phyloP scores from a whole-genome alignment of 1,140 invertebrate genomes.

The Drosophila guanche region DNA sequence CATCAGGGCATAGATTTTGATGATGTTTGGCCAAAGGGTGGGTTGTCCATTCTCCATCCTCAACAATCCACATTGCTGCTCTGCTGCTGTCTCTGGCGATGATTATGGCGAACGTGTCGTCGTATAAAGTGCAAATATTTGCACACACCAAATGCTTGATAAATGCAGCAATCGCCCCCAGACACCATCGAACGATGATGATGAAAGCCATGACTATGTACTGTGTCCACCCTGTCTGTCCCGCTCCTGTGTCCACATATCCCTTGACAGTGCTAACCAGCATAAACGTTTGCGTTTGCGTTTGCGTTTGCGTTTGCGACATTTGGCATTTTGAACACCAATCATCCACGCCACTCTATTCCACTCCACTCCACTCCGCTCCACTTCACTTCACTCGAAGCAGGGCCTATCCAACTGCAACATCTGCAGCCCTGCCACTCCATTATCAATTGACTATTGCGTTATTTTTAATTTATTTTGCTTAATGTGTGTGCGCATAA shows the following conservation, averaged over 20 bases:
- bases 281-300: slow-evolving; percentile 43
- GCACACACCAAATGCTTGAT: slow-evolving; percentile 78
- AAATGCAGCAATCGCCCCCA: slow-evolving; percentile 63
- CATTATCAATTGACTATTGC: slow-evolving; percentile 37
- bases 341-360: background rate
- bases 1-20: slow-evolving; percentile 61
- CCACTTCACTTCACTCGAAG: background rate
- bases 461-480: slow-evolving; percentile 56
- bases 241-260: slow-evolving; percentile 1
- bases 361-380: background rate
- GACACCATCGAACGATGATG: slow-evolving; percentile 45
- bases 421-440: slow-evolving; percentile 16
- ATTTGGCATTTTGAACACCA: slow-evolving; percentile 44
- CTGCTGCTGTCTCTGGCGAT: slow-evolving; percentile 3
- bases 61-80: background rate
- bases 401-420: background rate
- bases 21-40: slow-evolving; percentile 73
- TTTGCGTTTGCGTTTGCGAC: slow-evolving; percentile 52
- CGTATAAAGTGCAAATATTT: slow-evolving; percentile 74
- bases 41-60: slow-evolving; percentile 14
- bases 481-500: slow-evolving; percentile 61
- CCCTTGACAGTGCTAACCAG: slow-evolving; percentile 35
- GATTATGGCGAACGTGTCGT: slow-evolving; percentile 62
- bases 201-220: slow-evolving; percentile 11
- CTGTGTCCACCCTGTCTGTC: slow-evolving; percentile 13